A percentile compares a stretch with the other conserved stretches of the same genome.
Conservation (phyloP, 2,888 invertebrate genomes). For the Drosophila borealis region DNA sequence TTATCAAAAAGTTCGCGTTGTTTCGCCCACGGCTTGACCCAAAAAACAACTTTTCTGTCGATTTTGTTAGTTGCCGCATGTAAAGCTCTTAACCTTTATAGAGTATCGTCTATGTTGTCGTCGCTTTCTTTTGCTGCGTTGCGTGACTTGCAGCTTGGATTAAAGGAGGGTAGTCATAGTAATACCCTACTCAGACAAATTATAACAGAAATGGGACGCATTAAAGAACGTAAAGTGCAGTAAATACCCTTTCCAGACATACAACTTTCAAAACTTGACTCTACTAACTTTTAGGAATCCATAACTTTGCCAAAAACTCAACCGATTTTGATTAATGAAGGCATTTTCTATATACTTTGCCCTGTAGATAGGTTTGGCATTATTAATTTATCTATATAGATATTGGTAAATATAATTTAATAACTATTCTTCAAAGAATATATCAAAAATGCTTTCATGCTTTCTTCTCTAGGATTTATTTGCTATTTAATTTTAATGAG, state of each 20-base stretch:
- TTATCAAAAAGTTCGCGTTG: conserved; percentile 23
- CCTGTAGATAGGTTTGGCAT: no score
- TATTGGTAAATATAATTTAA: no score
- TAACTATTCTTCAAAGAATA: no score
- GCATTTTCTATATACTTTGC: no score
- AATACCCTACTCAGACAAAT: background rate
- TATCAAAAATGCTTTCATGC: no score
- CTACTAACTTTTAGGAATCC: no score
- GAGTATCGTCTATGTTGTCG: conserved; percentile 41
- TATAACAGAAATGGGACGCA: background rate
- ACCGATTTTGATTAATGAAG: no score
- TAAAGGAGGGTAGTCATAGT: background rate
- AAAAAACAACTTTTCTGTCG: conserved; percentile 36
- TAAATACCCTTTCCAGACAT: background rate
- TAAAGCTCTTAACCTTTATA: conserved; percentile 65
- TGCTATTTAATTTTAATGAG: background rate
- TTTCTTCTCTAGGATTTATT: background rate
- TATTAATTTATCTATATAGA: no score
- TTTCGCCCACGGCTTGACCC: conserved; percentile 16
- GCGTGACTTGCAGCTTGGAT: conserved; percentile 39
- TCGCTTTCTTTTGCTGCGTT: conserved; percentile 18
- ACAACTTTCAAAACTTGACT: no score
- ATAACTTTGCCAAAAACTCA: no score
- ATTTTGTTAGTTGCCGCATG: conserved; percentile 43
- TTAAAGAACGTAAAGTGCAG: background rate